phyloP scores from a whole-genome alignment of 1,140 invertebrate genomes.

The Drosophila pseudoobscura region DNA sequence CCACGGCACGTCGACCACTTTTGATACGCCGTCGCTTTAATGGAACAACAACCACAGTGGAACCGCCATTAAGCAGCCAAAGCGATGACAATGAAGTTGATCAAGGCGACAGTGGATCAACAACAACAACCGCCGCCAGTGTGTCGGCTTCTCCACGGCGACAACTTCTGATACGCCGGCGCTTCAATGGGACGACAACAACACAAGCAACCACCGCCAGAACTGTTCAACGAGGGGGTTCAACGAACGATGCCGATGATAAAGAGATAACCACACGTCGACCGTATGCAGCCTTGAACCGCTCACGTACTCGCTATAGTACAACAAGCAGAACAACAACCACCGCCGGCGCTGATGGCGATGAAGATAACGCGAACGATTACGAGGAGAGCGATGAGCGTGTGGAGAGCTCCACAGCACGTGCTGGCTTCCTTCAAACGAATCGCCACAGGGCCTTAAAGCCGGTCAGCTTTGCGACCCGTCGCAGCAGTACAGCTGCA shows the following conservation, averaged over 20 bases:
- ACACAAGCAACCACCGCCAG: slow-evolving; percentile 13
- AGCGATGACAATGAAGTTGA: slow-evolving; percentile 12
- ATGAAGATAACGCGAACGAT: slow-evolving; percentile 5
- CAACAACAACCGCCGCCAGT: slow-evolving; percentile 10
- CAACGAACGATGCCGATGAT: slow-evolving; percentile 20
- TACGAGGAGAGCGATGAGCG: slow-evolving; percentile 16
- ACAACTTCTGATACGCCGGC: slow-evolving; percentile 44
- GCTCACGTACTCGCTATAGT: slow-evolving; percentile 50
- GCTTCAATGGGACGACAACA: slow-evolving; percentile 31
- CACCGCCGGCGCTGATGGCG: slow-evolving; percentile 16
- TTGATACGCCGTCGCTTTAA: slow-evolving; percentile 43
- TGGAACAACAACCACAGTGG: slow-evolving; percentile 7
- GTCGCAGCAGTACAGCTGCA: slow-evolving; percentile 40
- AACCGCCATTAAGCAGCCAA: not conserved
- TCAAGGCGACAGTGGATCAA: slow-evolving; percentile 8
- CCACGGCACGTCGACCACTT: slow-evolving; percentile 24
- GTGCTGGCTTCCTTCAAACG: slow-evolving; percentile 55
- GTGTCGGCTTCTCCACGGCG: not conserved
- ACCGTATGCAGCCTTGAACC: slow-evolving; percentile 49
- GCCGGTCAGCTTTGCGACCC: slow-evolving; percentile 7
- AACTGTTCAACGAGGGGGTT: not conserved
- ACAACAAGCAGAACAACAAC: slow-evolving; percentile 24
- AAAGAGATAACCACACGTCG: slow-evolving; percentile 49
- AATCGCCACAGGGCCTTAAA: slow-evolving; percentile 57
- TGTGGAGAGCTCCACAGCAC: slow-evolving; percentile 7